Percentiles rank a stretch among this genome's conserved stretches.
Evolutionary conservation across 2,888 invertebrate species (phyloP).

Genomic region (Crocallis elinguaria): DNA sequence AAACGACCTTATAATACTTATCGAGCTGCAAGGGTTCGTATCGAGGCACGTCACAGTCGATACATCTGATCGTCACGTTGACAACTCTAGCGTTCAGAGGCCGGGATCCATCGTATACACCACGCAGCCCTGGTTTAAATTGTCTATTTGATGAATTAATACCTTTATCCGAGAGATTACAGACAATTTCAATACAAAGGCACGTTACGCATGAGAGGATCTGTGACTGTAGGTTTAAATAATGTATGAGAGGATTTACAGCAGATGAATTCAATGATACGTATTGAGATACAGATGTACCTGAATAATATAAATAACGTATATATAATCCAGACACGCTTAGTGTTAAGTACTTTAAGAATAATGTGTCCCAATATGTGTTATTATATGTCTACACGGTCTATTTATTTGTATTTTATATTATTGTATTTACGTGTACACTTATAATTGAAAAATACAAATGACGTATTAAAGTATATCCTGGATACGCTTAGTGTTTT

Average conservation of each 20-base stretch:
- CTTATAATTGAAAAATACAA: too few relatives aligned
- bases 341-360: too few relatives aligned
- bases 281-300: too few relatives aligned
- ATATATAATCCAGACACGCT: too few relatives aligned
- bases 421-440: too few relatives aligned
- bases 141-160: slow-evolving; percentile 18
- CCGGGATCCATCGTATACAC: slow-evolving; percentile 84
- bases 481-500: too few relatives aligned
- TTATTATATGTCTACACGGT: too few relatives aligned
- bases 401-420: too few relatives aligned
- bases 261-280: too few relatives aligned
- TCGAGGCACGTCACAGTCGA: slow-evolving; percentile 86
- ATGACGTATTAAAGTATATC: too few relatives aligned
- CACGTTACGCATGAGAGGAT: neutral
- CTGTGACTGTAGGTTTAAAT: neutral
- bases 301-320: too few relatives aligned
- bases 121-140: slow-evolving; percentile 62
- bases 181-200: slow-evolving; percentile 3
- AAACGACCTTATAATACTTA: slow-evolving; percentile 86
- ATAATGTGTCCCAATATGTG: too few relatives aligned
- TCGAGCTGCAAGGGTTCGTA: slow-evolving; percentile 85
- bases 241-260: slow-evolving; percentile 3
- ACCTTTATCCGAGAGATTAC: slow-evolving; percentile 2
- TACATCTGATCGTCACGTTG: slow-evolving; percentile 84
- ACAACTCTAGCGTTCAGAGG: slow-evolving; percentile 85